phyloP scores from a whole-genome alignment of 2,113 vertebrate genomes.

The Poeciliopsis prolifica region DNA sequence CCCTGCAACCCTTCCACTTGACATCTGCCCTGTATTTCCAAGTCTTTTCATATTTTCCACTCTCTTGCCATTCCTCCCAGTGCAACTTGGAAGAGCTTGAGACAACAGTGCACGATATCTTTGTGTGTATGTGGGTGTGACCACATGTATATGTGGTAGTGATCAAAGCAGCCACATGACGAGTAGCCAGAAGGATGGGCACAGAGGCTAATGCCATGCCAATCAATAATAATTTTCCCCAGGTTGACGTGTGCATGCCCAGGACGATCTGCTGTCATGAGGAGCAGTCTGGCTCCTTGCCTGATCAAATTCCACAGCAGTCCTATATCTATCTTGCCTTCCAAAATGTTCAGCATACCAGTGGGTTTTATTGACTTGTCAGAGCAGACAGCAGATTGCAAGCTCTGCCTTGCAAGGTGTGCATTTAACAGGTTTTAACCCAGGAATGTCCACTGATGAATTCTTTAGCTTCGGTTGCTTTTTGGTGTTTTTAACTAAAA shows the following conservation, averaged over 20 bases:
- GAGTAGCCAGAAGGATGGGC: slow-evolving; percentile 34
- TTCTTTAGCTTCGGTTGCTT: slow-evolving; percentile 17
- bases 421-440: slow-evolving; percentile 54
- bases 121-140: slow-evolving; percentile 8
- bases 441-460: slow-evolving; percentile 58
- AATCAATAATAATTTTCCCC: slow-evolving; percentile 70
- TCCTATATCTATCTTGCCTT: slow-evolving; percentile 77
- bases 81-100: slow-evolving; percentile 28
- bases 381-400: slow-evolving; percentile 77
- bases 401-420: slow-evolving; percentile 79
- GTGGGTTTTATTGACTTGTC: slow-evolving; percentile 83
- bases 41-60: slow-evolving; percentile 69
- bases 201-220: slow-evolving; percentile 36
- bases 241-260: slow-evolving; percentile 61
- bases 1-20: slow-evolving; percentile 38
- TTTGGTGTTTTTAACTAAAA: slow-evolving; percentile 14
- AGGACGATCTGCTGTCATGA: slow-evolving; percentile 67
- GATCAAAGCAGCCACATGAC: slow-evolving; percentile 48
- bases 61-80: slow-evolving; percentile 43
- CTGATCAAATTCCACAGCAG: slow-evolving; percentile 79
- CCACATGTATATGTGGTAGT: slow-evolving; percentile 54
- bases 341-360: slow-evolving; percentile 83
- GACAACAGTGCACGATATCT: slow-evolving; percentile 30
- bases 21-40: slow-evolving; percentile 67
- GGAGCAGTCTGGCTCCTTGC: slow-evolving; percentile 72